Percentiles rank a stretch among this genome's conserved stretches.
Evolutionary conservation across 1,140 invertebrate species (phyloP).

Genomic region (Drosophila serrata): DNA sequence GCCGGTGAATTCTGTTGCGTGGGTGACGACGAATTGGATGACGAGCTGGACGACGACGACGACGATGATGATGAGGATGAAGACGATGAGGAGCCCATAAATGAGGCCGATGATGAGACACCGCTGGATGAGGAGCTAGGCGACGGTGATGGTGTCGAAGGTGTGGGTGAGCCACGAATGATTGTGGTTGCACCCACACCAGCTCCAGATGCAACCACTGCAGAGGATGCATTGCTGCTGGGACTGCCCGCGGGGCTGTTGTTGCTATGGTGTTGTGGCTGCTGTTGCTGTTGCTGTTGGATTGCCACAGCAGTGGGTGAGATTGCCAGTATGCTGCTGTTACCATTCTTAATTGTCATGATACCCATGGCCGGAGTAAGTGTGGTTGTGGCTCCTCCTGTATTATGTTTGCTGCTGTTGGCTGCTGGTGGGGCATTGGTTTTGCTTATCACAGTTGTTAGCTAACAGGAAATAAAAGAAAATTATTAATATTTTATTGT

Average conservation of each 20-base stretch:
- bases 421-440: constrained; percentile 45
- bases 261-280: constrained; percentile 9
- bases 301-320: constrained; percentile 35
- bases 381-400: constrained; percentile 28
- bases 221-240: constrained; percentile 15
- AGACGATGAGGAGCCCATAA: constrained; percentile 53
- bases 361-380: constrained; percentile 46
- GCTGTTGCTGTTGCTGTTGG: constrained; percentile 24
- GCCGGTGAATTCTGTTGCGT: constrained; percentile 26
- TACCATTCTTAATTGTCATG: constrained; percentile 51
- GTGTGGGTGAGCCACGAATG: constrained; percentile 79
- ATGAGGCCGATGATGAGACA: constrained; percentile 77
- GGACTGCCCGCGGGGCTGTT: constrained; percentile 67
- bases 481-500: not conserved
- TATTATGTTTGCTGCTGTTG: constrained; percentile 30
- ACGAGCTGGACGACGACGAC: constrained; percentile 56
- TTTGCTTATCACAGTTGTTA: constrained; percentile 76
- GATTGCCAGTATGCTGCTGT: constrained; percentile 36
- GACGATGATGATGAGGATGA: constrained; percentile 62
- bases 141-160: constrained; percentile 81
- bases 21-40: constrained; percentile 61
- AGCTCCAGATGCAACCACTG: not conserved
- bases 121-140: constrained; percentile 79
- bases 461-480: not conserved
- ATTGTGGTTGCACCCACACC: constrained; percentile 27